phyloP scores from a whole-genome alignment of 2,888 invertebrate species.

The Rhagonycha lutea region DNA sequence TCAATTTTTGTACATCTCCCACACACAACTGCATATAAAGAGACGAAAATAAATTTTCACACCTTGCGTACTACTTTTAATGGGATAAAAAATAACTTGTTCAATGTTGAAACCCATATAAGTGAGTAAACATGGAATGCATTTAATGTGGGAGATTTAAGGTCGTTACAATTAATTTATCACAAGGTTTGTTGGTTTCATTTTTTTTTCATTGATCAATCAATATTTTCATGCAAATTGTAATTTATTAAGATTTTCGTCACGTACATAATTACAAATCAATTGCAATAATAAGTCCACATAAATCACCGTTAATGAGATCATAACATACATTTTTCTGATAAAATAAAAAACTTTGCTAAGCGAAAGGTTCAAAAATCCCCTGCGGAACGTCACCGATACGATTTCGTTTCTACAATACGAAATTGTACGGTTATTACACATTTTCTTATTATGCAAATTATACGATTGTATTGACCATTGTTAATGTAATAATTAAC shows the following conservation, averaged over 20 bases:
- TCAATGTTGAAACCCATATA: slow-evolving; percentile 10
- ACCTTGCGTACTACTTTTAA: slow-evolving; percentile 1
- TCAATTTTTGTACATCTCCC: not conserved
- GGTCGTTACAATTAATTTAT: not conserved
- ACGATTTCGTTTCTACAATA: too few relatives aligned
- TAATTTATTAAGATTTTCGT: not conserved
- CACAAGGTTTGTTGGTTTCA: not conserved
- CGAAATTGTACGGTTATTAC: too few relatives aligned
- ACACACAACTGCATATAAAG: not conserved
- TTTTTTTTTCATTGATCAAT: not conserved
- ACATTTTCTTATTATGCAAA: too few relatives aligned
- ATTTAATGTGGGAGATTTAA: slow-evolving; percentile 7
- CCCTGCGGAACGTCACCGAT: not conserved
- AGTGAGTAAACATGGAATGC: not conserved
- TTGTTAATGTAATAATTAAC: too few relatives aligned
- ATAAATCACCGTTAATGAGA: not conserved
- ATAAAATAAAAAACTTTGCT: not conserved
- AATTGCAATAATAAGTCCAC: not conserved
- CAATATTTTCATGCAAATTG: not conserved
- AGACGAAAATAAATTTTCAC: not conserved
- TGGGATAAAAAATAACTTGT: not conserved
- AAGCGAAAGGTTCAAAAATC: not conserved
- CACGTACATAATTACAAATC: not conserved
- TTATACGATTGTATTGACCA: too few relatives aligned
- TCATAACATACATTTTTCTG: not conserved